phyloP scores from a whole-genome alignment of 2,113 vertebrate genomes.

The Setophaga kirtlandii region DNA sequence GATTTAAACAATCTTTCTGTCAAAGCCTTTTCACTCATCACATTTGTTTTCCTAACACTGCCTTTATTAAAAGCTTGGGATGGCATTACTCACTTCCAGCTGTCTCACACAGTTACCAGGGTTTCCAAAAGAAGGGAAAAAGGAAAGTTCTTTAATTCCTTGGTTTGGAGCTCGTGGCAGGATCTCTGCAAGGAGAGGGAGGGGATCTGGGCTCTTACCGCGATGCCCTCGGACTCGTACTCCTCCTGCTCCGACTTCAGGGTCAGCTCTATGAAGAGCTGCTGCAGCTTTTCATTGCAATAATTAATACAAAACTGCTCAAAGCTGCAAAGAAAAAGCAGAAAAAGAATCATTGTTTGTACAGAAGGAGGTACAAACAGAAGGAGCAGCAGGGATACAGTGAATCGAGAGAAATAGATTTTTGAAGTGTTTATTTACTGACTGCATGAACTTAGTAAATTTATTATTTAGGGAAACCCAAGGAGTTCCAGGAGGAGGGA shows the following conservation, averaged over 20 bases:
- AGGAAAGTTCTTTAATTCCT: background rate
- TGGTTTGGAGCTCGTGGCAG: background rate
- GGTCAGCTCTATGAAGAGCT: conserved; percentile 97
- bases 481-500: background rate
- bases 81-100: background rate
- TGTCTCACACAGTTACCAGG: background rate
- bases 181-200: background rate
- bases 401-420: background rate
- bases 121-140: background rate
- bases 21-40: background rate
- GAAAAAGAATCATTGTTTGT: background rate
- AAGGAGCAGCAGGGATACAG: background rate
- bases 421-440: background rate
- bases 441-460: background rate
- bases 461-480: background rate
- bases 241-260: conserved; percentile 97
- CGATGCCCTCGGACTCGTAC: conserved; percentile 95
- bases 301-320: conserved; percentile 99
- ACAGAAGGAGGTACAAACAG: background rate
- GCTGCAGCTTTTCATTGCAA: conserved; percentile 97
- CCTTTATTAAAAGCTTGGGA: background rate
- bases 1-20: background rate
- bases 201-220: conserved; percentile 74
- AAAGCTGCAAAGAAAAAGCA: conserved; percentile 79
- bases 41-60: background rate